These are phyloP conservation scores for Siphamia tubifer DNA, from an alignment of 2,113 vertebrate genomes.

Conservation along the genomic window DNA sequence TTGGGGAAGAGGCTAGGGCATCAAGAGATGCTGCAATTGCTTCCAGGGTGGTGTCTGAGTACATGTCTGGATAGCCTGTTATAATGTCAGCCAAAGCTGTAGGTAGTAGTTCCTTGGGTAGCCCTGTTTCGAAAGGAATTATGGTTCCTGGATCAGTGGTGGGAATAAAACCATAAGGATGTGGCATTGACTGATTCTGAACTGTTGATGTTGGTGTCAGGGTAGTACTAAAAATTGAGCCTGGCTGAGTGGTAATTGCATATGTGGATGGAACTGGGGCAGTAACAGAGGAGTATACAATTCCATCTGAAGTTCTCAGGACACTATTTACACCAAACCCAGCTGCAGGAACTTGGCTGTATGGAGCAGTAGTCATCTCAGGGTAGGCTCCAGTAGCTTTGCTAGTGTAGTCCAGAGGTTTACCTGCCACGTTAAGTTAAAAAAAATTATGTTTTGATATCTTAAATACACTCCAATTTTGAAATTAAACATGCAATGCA, in stretches of 20 bases:
- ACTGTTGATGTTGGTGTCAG: slow-evolving; percentile 81
- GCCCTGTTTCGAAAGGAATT: slow-evolving; percentile 77
- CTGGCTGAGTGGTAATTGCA: slow-evolving; percentile 96
- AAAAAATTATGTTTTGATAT: slow-evolving; percentile 86
- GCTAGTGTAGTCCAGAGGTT: slow-evolving; percentile 96
- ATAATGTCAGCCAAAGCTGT: slow-evolving; percentile 82
- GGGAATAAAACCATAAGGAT: slow-evolving; percentile 87
- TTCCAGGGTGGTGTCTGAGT: slow-evolving; percentile 86
- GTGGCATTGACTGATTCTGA: slow-evolving; percentile 83
- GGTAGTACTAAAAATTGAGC: slow-evolving; percentile 91
- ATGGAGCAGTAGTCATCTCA: slow-evolving; percentile 83
- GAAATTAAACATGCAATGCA: slow-evolving; percentile 20
- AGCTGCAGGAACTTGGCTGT: slow-evolving; percentile 85
- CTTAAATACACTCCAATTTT: slow-evolving; percentile 60
- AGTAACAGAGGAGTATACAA: slow-evolving; percentile 93
- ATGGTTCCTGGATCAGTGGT: slow-evolving; percentile 82
- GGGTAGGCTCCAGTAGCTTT: slow-evolving; percentile 86
- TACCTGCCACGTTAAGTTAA: slow-evolving; percentile 94
- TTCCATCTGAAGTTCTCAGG: slow-evolving; percentile 90
- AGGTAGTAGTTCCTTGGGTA: slow-evolving; percentile 83
- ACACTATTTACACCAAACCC: slow-evolving; percentile 86
- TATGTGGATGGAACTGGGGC: slow-evolving; percentile 91
- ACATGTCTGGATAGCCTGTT: slow-evolving; percentile 88
- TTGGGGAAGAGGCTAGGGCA: slow-evolving; percentile 81
- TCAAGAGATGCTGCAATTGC: slow-evolving; percentile 85